Evolutionary conservation across 2,113 vertebrate genomes (phyloP).

Genomic region (Vombatus ursinus): DNA sequence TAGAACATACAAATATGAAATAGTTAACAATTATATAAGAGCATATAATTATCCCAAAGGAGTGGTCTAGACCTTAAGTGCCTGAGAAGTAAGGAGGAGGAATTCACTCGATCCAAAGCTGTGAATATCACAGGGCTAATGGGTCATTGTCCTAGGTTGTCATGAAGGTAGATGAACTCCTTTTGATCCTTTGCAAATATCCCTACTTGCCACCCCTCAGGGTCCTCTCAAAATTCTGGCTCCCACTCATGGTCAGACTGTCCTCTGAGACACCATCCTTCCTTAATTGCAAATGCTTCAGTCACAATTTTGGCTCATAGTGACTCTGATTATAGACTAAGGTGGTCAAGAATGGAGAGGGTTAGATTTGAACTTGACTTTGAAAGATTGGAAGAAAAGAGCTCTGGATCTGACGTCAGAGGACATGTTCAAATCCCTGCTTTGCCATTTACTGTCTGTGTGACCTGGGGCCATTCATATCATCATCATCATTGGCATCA

Average conservation of each 20-base stretch:
- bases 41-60: background rate
- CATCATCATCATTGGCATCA: background rate
- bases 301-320: background rate
- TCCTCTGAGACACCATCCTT: background rate
- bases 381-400: background rate
- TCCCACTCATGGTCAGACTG: background rate
- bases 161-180: background rate
- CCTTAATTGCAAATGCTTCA: background rate
- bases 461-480: background rate
- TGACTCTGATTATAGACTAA: background rate
- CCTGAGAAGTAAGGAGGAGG: background rate
- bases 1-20: background rate
- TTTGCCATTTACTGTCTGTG: background rate
- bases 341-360: background rate
- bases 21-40: background rate
- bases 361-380: background rate
- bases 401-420: background rate
- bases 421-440: background rate
- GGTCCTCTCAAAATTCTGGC: background rate
- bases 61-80: background rate
- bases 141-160: background rate
- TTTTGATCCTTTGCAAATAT: background rate
- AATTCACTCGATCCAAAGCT: background rate
- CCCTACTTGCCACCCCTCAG: background rate
- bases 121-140: background rate